These are phyloP conservation scores for Scaptomyza parva DNA, from an alignment of 2,888 invertebrate species.

Conservation along the genomic window DNA sequence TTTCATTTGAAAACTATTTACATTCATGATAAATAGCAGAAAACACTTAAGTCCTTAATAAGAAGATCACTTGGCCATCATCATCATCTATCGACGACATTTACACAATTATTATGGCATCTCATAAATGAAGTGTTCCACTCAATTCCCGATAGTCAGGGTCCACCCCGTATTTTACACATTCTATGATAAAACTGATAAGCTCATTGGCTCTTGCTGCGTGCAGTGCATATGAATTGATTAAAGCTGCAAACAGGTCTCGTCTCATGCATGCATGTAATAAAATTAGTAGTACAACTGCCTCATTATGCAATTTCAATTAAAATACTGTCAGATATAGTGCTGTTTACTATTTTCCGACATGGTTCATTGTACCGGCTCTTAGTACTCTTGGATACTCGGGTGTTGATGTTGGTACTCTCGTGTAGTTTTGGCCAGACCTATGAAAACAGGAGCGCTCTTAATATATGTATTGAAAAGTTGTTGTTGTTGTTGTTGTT, in stretches of 20 bases:
- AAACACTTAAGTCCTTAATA: not conserved
- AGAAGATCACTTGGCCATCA: not conserved
- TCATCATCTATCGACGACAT: too few species aligned
- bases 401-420: too few species aligned
- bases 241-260: slow-evolving; percentile 5
- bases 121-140: not conserved
- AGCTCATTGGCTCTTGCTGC: not conserved
- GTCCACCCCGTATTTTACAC: not conserved
- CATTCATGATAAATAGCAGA: not conserved
- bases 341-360: slow-evolving; percentile 11
- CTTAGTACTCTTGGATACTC: too few species aligned
- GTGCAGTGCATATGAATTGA: slow-evolving; percentile 15
- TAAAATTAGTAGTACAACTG: not conserved
- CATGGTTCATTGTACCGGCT: slow-evolving; percentile 65
- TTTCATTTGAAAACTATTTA: not conserved
- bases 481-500: slow-evolving; percentile 9
- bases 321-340: slow-evolving; percentile 33
- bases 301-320: slow-evolving; percentile 49
- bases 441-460: slow-evolving; percentile 50
- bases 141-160: not conserved
- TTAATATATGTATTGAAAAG: slow-evolving; percentile 3
- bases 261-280: not conserved
- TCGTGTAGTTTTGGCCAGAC: slow-evolving; percentile 55
- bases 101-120: not conserved
- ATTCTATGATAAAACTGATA: slow-evolving; percentile 1